phyloP scores from a whole-genome alignment of 2,797 vertebrate species.

The Mallotus villosus region DNA sequence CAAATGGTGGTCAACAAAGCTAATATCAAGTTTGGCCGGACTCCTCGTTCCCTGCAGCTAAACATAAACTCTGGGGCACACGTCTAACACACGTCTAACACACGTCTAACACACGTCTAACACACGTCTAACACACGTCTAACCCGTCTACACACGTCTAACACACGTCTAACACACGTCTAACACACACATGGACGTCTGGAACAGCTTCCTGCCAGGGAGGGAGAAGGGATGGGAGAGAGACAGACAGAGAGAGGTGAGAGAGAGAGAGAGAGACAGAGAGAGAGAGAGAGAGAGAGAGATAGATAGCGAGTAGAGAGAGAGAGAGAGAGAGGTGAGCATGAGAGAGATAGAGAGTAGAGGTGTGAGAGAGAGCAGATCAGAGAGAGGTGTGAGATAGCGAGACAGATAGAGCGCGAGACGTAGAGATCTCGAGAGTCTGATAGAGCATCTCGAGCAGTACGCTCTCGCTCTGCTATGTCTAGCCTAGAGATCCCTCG shows the following conservation, averaged over 20 bases:
- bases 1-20: no score
- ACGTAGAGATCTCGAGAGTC: no score
- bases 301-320: neutral
- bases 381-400: neutral
- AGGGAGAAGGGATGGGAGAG: neutral
- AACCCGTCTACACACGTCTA: slow-evolving; percentile 30
- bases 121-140: slow-evolving; percentile 22
- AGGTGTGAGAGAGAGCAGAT: neutral
- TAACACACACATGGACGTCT: slow-evolving; percentile 48
- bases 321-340: neutral
- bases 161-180: slow-evolving; percentile 24
- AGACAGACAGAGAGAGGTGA: neutral
- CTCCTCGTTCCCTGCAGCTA: slow-evolving; percentile 33
- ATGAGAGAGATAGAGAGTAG: neutral
- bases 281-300: neutral
- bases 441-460: no score
- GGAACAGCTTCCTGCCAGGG: slow-evolving; percentile 39
- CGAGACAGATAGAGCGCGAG: no score
- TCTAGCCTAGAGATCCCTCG: no score
- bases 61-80: slow-evolving; percentile 20
- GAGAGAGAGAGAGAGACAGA: neutral
- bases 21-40: slow-evolving; percentile 30
- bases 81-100: slow-evolving; percentile 32
- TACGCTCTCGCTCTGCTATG: no score
- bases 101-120: slow-evolving; percentile 27